Base-by-base conservation (phyloP, 2,888 invertebrate species). In the Hedya salicella region DNA sequence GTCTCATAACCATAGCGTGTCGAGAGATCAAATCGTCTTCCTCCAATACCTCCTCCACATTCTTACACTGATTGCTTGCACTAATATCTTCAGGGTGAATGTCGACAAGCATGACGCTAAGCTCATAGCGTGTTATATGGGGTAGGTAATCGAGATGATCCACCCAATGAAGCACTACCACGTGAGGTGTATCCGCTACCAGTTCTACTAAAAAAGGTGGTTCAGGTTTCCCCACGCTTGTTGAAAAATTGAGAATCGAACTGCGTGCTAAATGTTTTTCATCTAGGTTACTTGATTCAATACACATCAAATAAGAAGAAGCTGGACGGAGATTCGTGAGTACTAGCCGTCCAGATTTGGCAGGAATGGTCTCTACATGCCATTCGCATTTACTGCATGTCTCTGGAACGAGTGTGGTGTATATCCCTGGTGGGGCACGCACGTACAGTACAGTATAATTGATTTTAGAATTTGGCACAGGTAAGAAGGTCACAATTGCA, bases 351-450 rank as follows among this genome's bases (percentile, higher is more conserved):
- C 76, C 79, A 42, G 71, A 63, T 19, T 75, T 65, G n/a, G 78
- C 72, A 3, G 76, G 75, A 6, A 82, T 76, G 68, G 78, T 80
- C 13, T 82, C 73, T 49, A 82, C 78, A 46, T 80, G 74, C 91
- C 91, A 91, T 75, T 91, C 87, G 1, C 80, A 83, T 46, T 88
- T 83, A 57, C 88, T 89, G 68, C 91, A 92, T 2, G 81, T 82
- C 73, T 91, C 91, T 19, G 91, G 89, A 16, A 87, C 82, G 32
- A 83, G 73, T 1, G 75, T 72, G 11, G 75, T 74, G 17, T 78
- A 70, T 11, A 73, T 69, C 11, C 78, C 82, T 59, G 76, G 74
- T 32, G 87, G 83, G 62, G 91, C 68, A 42, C 80, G 79, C 2
- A 85, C 85, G 67, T 90, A 91, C 1, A 91, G 72, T 17, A 89